Conservation (phyloP, 1,140 invertebrate species). For the Pseudomyrmex pallidus region DNA sequence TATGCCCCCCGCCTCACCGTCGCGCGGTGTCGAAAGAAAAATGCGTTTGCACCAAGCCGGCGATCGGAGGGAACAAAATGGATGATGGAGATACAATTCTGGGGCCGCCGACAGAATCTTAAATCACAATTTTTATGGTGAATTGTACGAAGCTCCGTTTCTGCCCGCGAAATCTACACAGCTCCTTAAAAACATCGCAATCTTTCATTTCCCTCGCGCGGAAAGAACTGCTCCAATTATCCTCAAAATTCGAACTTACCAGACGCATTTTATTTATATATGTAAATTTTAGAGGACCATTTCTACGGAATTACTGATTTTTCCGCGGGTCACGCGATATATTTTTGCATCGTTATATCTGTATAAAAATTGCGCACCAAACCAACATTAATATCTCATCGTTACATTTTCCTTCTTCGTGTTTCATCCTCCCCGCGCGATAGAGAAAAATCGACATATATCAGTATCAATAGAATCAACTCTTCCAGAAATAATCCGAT, state of each 20-base stretch:
- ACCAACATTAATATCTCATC: no score
- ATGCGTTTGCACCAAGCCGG: constrained; percentile 61
- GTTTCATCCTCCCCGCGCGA: not conserved
- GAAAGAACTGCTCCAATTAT: constrained; percentile 28
- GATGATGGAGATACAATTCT: constrained; percentile 72
- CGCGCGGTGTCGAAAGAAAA: constrained; percentile 61
- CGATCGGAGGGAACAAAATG: constrained; percentile 70
- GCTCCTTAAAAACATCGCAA: constrained; percentile 47
- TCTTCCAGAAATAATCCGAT: constrained; percentile 42
- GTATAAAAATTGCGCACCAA: no score
- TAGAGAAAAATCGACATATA: constrained; percentile 4
- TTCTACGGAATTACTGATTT: not conserved
- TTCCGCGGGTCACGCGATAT: no score
- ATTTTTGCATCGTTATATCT: no score
- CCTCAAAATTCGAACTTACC: not conserved
- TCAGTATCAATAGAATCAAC: not conserved
- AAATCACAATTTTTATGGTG: constrained; percentile 69
- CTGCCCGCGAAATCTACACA: constrained; percentile 11
- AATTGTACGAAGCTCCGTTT: constrained; percentile 52
- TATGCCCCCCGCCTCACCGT: constrained; percentile 37
- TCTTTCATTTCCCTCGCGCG: constrained; percentile 2
- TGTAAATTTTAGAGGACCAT: not conserved
- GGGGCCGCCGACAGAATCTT: constrained; percentile 65
- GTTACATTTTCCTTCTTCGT: no score
- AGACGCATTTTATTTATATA: not conserved